These are phyloP conservation scores for Boleophthalmus pectinirostris DNA, from an alignment of 2,113 vertebrate genomes.

Conservation along the genomic window DNA sequence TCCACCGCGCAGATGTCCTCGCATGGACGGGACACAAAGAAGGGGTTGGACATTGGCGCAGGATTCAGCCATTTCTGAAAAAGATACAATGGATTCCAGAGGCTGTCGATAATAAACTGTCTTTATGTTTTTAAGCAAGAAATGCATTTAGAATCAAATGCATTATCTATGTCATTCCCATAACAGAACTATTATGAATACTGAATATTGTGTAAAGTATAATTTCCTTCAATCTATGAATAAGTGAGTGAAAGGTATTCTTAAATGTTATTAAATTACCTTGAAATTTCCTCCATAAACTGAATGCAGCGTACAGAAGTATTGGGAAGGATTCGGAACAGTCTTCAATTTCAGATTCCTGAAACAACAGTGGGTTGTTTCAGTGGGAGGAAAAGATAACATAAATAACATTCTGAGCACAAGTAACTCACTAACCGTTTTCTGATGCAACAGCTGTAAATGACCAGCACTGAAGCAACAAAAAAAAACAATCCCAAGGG, in stretches of 20 bases:
- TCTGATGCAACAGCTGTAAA: conserved; percentile 15
- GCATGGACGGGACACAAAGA: conserved; percentile 30
- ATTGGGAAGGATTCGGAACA: conserved; percentile 74
- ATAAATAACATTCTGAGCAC: background rate
- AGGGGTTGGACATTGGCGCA: conserved; percentile 22
- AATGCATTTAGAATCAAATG: background rate
- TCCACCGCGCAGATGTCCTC: conserved; percentile 70
- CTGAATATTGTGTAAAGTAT: background rate
- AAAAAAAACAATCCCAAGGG: background rate
- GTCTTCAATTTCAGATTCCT: conserved; percentile 49
- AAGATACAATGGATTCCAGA: background rate
- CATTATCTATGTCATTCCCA: background rate
- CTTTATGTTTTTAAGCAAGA: background rate
- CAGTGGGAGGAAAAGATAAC: background rate
- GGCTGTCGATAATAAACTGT: background rate
- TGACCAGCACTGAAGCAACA: background rate
- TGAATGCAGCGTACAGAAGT: conserved; percentile 66
- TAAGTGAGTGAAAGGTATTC: too few species aligned
- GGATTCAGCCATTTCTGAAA: conserved; percentile 74
- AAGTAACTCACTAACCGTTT: conserved; percentile 34
- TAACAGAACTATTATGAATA: background rate
- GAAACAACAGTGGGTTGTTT: conserved; percentile 4
- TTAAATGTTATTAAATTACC: conserved; percentile 36
- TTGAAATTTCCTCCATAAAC: conserved; percentile 69
- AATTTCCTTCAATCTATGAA: too few species aligned